Base-by-base conservation (phyloP, 2,797 vertebrate species). In the Sebastes hubbsi region DNA sequence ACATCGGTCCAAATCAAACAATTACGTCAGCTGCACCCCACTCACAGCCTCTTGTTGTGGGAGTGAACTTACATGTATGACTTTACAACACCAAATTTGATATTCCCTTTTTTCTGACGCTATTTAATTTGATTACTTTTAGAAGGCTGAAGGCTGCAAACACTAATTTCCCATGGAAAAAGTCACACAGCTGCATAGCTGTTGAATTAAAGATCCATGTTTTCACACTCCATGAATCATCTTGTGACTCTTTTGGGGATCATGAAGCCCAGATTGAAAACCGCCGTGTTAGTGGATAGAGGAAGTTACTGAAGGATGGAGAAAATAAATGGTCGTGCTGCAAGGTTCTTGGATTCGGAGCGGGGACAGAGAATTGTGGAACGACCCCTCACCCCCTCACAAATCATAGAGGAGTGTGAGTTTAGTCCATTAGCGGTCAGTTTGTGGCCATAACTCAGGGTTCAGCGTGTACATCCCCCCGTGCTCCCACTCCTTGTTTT, bases 371-470 rank as follows among this genome's bases (percentile, higher is more conserved):
- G 71, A 85, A 59, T 73, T 85, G 78, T 32, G 63, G 85, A 55
- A 25, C 5, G 85, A 92, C 85, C 90, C 65, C 42, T 90, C 77
- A 82, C 78, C 87, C 77, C 77, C 78, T 90, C 90, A 86, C 86
- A 92, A 95, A 95, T 94, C 91, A 92, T 36, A 80, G 49, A 83
- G 80, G 80, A 90, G 86, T 87, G 84, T 79, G 76, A 92, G 76
- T 86, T 87, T 29, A 81, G 83, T 89, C 85, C 85, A 94, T 93
- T 92, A 92, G 90, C 36, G 89, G 91, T 87, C 90, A 88, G 70
- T 80, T 83, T 90, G 88, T 78, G 78, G 88, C 81, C 69, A 75
- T 81, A 79, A 86, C 83, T 86, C 81, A 82, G 77, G 34, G 73
- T 88, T 87, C 70, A 78, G 75, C 9, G 52, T 75, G 22, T 77